phyloP scores from a whole-genome alignment of 2,888 invertebrate species.

The Automeris io region DNA sequence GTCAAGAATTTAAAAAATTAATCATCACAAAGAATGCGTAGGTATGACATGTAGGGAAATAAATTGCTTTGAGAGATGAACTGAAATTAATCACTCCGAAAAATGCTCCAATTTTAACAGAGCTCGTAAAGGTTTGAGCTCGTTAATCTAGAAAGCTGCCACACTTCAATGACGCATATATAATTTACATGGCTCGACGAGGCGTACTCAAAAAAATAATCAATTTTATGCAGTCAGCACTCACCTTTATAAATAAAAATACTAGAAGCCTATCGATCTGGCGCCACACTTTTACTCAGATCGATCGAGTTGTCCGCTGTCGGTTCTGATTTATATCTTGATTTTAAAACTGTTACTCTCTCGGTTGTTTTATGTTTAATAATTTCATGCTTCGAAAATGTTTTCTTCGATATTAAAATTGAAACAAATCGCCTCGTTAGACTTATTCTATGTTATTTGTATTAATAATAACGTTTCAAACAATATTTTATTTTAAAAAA shows the following conservation, averaged over 20 bases:
- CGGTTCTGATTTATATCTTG: conserved; percentile 52
- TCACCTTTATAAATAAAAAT: conserved; percentile 52
- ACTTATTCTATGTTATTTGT: conserved; percentile 5
- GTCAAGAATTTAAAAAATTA: background rate
- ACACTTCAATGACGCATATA: conserved; percentile 15
- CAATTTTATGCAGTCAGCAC: conserved; percentile 42
- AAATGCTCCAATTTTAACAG: background rate
- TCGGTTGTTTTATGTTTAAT: conserved; percentile 28
- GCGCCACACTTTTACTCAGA: conserved; percentile 66
- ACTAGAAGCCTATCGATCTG: conserved; percentile 47
- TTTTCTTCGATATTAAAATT: conserved; percentile 7
- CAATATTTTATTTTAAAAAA: conserved; percentile 4
- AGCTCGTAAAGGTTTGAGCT: conserved; percentile 18
- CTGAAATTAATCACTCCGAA: background rate
- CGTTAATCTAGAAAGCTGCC: conserved; percentile 38
- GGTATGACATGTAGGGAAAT: background rate
- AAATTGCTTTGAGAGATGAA: background rate
- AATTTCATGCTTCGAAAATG: conserved; percentile 3
- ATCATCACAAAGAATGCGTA: background rate
- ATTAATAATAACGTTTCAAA: conserved; percentile 3
- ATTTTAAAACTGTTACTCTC: conserved; percentile 16
- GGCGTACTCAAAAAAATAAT: conserved; percentile 32
- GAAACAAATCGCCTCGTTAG: conserved; percentile 4
- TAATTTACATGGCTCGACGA: conserved; percentile 53
- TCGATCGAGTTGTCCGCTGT: conserved; percentile 44